These are phyloP conservation scores for Microplitis demolitor DNA, from an alignment of 1,140 invertebrate genomes.

Conservation along the genomic window DNA sequence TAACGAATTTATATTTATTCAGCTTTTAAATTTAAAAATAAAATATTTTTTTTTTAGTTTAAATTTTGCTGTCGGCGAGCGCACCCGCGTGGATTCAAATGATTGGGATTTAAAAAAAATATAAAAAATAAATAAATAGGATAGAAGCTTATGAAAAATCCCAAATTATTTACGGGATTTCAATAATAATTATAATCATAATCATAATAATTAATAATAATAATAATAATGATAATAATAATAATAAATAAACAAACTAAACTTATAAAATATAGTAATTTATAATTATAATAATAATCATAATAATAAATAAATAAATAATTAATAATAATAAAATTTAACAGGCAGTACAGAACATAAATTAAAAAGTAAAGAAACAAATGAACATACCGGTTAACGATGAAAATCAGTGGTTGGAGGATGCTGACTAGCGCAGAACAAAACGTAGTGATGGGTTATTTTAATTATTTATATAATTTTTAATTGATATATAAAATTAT, in stretches of 20 bases:
- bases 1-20: no score
- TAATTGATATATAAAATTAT: neutral
- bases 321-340: slow-evolving; percentile 30
- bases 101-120: neutral
- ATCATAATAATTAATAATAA: neutral
- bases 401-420: slow-evolving; percentile 59
- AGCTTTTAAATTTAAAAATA: no score
- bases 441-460: slow-evolving; percentile 44
- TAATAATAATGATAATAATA: slow-evolving; percentile 38
- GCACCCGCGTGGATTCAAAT: neutral
- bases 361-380: slow-evolving; percentile 61
- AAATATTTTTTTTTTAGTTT: no score
- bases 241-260: slow-evolving; percentile 34
- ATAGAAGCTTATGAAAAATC: neutral
- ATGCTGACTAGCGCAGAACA: slow-evolving; percentile 57
- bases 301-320: slow-evolving; percentile 27
- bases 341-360: slow-evolving; percentile 47
- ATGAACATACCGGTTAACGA: slow-evolving; percentile 62
- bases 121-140: slow-evolving; percentile 28
- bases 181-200: slow-evolving; percentile 29
- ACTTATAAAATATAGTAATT: slow-evolving; percentile 9
- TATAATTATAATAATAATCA: slow-evolving; percentile 22
- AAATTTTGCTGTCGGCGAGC: no score
- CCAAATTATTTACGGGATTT: slow-evolving; percentile 16
- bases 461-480: slow-evolving; percentile 13